These are phyloP conservation scores for Microplitis demolitor DNA, from an alignment of 1,140 invertebrate genomes.

Conservation along the genomic window DNA sequence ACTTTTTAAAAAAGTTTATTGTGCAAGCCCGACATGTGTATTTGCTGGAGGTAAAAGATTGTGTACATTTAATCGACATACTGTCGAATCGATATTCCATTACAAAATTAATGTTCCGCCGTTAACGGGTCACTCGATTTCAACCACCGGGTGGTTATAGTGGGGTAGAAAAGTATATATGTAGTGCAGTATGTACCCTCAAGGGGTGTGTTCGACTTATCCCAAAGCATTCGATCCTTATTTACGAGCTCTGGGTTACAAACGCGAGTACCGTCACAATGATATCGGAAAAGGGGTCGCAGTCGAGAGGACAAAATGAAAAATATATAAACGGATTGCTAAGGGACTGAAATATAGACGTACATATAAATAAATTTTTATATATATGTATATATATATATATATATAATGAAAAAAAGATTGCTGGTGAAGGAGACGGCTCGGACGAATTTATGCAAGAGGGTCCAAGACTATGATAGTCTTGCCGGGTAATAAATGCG, in stretches of 20 bases:
- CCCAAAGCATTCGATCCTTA: constrained; percentile 32
- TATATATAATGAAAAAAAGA: neutral
- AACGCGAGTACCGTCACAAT: constrained; percentile 11
- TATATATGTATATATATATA: neutral
- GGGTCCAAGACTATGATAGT: constrained; percentile 1
- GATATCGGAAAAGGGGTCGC: constrained; percentile 17
- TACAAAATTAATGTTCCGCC: constrained; percentile 28
- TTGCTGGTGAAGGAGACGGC: too few species aligned
- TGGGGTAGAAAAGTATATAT: neutral
- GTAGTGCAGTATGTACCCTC: too few species aligned
- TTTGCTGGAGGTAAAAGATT: neutral
- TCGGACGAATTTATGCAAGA: constrained; percentile 8
- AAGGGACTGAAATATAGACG: neutral
- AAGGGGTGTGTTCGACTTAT: constrained; percentile 32
- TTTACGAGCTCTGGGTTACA: constrained; percentile 32
- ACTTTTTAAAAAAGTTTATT: neutral
- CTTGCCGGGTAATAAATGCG: constrained; percentile 14
- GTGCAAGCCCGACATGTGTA: neutral
- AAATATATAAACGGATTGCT: constrained; percentile 8
- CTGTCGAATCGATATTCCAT: constrained; percentile 25
- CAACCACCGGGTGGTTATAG: neutral
- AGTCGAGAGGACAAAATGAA: neutral
- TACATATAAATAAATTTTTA: neutral
- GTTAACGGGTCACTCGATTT: constrained; percentile 30
- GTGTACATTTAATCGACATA: constrained; percentile 15